Percentiles rank a stretch among this genome's conserved stretches.
Conservation (phyloP, 2,888 invertebrate genomes). For the Crioceris asparagi region DNA sequence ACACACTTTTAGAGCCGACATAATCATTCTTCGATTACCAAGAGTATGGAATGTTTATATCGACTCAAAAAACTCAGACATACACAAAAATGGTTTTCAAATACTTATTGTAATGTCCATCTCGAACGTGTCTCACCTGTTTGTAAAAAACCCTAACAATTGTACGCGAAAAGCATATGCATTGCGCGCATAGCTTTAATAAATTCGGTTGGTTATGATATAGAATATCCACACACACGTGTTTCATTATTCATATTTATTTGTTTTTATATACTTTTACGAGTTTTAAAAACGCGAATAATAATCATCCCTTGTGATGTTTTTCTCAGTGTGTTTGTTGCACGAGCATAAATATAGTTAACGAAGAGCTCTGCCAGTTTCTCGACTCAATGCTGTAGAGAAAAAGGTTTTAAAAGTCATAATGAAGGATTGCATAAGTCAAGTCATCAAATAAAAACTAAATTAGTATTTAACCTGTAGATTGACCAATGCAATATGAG, state of each 20-base stretch:
- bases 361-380: conserved; percentile 34
- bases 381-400: conserved; percentile 34
- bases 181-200: conserved; percentile 39
- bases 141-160: conserved; percentile 31
- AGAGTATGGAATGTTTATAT: too few species aligned
- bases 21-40: too few species aligned
- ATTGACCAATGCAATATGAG: too few species aligned
- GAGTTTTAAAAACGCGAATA: conserved; percentile 27
- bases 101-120: too few species aligned
- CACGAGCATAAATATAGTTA: conserved; percentile 38
- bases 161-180: conserved; percentile 38
- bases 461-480: too few species aligned
- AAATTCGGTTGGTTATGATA: conserved; percentile 10
- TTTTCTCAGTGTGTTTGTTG: conserved; percentile 28
- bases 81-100: too few species aligned
- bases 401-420: conserved; percentile 32
- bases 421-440: too few species aligned
- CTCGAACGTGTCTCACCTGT: conserved; percentile 41
- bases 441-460: too few species aligned
- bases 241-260: conserved; percentile 4
- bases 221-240: conserved; percentile 6
- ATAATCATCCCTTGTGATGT: conserved; percentile 19
- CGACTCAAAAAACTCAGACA: too few species aligned
- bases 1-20: too few species aligned
- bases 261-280: conserved; percentile 14